These are phyloP conservation scores for Zaprionus lachaisei DNA, from an alignment of 1,140 invertebrate genomes.

Conservation along the genomic window DNA sequence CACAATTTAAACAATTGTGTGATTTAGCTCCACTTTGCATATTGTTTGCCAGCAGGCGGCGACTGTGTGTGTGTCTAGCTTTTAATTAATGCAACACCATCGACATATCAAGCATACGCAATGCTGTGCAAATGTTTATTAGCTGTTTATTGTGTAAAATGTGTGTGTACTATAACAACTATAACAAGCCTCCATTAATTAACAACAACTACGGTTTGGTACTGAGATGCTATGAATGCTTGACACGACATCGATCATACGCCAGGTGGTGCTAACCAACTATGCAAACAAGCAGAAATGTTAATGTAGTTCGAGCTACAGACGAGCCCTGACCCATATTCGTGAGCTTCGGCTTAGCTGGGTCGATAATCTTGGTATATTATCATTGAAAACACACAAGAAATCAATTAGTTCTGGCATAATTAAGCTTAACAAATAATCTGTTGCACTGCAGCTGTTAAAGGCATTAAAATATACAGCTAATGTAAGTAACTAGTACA, in stretches of 20 bases:
- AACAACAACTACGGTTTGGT: constrained; percentile 18
- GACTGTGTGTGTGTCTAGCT: neutral
- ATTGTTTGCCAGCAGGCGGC: constrained; percentile 20
- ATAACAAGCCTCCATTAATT: constrained; percentile 45
- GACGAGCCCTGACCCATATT: neutral
- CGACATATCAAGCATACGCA: constrained; percentile 65
- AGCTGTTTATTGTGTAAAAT: constrained; percentile 47
- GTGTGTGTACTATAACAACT: neutral
- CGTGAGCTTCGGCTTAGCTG: neutral
- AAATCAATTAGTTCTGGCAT: neutral
- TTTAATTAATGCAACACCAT: constrained; percentile 72
- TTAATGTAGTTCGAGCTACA: neutral
- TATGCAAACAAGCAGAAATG: constrained; percentile 40
- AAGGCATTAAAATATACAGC: neutral
- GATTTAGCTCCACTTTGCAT: constrained; percentile 16
- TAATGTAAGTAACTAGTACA: neutral
- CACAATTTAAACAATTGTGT: constrained; percentile 57
- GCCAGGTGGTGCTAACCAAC: constrained; percentile 63
- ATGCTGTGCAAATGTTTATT: constrained; percentile 75
- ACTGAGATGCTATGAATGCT: constrained; percentile 40
- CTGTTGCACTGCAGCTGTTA: neutral
- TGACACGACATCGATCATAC: constrained; percentile 72
- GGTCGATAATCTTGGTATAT: neutral
- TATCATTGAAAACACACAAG: neutral
- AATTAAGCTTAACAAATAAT: neutral